These are phyloP conservation scores for Poecile montanus DNA, from an alignment of 2,797 vertebrate species.

Conservation along the genomic window DNA sequence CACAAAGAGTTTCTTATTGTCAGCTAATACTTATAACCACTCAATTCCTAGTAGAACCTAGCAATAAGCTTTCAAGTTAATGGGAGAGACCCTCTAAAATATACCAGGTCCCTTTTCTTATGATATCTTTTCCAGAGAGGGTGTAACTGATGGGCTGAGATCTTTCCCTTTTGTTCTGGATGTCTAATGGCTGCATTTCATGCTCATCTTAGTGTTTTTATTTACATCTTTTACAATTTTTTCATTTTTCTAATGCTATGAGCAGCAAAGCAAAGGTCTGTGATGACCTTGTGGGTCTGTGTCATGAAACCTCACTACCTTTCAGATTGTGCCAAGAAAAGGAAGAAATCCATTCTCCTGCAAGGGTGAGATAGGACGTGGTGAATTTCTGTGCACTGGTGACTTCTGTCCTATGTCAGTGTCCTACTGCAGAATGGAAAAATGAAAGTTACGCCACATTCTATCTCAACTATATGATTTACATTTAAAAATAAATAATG, in stretches of 20 bases:
- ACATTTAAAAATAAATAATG: conserved; percentile 49
- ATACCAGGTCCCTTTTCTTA: not conserved
- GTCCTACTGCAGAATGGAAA: not conserved
- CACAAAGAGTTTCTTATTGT: not conserved
- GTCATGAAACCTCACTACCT: not conserved
- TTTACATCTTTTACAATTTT: not conserved
- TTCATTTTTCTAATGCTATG: not conserved
- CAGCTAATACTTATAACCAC: not conserved
- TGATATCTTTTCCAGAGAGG: not conserved
- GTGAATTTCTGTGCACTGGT: not conserved
- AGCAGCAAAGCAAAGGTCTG: not conserved
- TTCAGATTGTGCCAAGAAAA: not conserved
- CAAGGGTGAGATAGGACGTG: not conserved
- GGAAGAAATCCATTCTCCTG: not conserved
- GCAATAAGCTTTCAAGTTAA: not conserved
- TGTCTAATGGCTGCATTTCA: not conserved
- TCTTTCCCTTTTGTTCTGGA: not conserved
- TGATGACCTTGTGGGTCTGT: not conserved
- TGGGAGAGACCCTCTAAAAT: not conserved
- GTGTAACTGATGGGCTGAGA: not conserved
- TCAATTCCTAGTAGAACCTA: not conserved
- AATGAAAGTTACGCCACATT: not conserved
- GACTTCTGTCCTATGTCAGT: not conserved
- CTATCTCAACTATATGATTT: not conserved
- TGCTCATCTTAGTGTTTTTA: not conserved